phyloP scores from a whole-genome alignment of 2,888 invertebrate genomes.

The Drosophila mimica region DNA sequence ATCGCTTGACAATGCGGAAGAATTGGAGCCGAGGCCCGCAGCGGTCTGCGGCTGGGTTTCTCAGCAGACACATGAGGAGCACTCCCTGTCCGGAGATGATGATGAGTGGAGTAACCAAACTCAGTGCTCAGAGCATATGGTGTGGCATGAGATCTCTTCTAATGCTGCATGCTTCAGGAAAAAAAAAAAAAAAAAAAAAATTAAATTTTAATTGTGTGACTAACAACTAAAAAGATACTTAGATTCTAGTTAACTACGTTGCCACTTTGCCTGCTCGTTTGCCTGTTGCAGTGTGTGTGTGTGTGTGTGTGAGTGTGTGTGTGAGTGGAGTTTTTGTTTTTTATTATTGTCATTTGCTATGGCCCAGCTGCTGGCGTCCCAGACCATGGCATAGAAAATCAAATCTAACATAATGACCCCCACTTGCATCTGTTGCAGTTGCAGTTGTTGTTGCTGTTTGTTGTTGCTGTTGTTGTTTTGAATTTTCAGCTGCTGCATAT shows the following conservation, averaged over 20 bases:
- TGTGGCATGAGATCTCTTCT: slow-evolving; percentile 20
- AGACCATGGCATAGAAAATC: slow-evolving; percentile 83
- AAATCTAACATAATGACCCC: slow-evolving; percentile 60
- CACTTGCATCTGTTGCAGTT: slow-evolving; percentile 15
- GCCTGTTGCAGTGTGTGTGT: slow-evolving; percentile 10
- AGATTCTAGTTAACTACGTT: neutral
- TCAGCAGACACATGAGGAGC: slow-evolving; percentile 28
- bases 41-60: slow-evolving; percentile 29
- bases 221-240: neutral
- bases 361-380: slow-evolving; percentile 64
- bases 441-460: neutral
- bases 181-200: no score
- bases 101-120: slow-evolving; percentile 22
- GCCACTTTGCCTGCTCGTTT: slow-evolving; percentile 20
- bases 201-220: slow-evolving; percentile 60
- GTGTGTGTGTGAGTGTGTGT: neutral
- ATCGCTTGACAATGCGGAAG: slow-evolving; percentile 48
- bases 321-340: slow-evolving; percentile 1
- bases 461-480: slow-evolving; percentile 8
- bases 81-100: slow-evolving; percentile 4
- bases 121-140: neutral
- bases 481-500: slow-evolving; percentile 13
- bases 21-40: slow-evolving; percentile 34
- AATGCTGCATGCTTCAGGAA: slow-evolving; percentile 26
- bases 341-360: slow-evolving; percentile 45